phyloP scores from a whole-genome alignment of 1,140 invertebrate genomes.

The Aphidius gifuensis region DNA sequence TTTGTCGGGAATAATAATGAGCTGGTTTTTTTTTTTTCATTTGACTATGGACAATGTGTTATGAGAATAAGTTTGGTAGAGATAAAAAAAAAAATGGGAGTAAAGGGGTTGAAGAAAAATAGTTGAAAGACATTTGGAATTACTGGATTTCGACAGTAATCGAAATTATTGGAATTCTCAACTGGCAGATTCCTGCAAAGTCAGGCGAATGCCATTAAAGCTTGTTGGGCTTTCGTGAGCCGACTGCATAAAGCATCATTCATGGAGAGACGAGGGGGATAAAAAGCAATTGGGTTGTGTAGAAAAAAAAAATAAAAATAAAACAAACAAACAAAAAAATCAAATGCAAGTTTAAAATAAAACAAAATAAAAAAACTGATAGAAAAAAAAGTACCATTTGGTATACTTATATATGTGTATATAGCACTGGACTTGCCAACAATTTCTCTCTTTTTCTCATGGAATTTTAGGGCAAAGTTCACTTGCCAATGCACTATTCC shows the following conservation, averaged over 20 bases:
- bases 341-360: no score
- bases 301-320: not conserved
- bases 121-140: constrained; percentile 20
- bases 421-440: no score
- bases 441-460: no score
- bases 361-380: no score
- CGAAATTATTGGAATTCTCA: constrained; percentile 39
- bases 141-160: constrained; percentile 34
- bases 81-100: not conserved
- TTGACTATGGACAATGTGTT: no score
- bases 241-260: constrained; percentile 9
- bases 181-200: constrained; percentile 27
- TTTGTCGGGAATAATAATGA: no score
- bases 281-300: not conserved
- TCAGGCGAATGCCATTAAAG: constrained; percentile 25
- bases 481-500: constrained; percentile 1
- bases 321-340: not conserved
- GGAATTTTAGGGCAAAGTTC: not conserved
- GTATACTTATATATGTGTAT: no score
- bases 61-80: no score
- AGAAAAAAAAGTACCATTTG: no score
- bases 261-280: not conserved
- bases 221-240: constrained; percentile 10
- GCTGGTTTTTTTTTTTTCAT: no score
- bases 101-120: not conserved